Evolutionary conservation across 2,888 invertebrate species (phyloP).

Genomic region (Tipula vernalis): DNA sequence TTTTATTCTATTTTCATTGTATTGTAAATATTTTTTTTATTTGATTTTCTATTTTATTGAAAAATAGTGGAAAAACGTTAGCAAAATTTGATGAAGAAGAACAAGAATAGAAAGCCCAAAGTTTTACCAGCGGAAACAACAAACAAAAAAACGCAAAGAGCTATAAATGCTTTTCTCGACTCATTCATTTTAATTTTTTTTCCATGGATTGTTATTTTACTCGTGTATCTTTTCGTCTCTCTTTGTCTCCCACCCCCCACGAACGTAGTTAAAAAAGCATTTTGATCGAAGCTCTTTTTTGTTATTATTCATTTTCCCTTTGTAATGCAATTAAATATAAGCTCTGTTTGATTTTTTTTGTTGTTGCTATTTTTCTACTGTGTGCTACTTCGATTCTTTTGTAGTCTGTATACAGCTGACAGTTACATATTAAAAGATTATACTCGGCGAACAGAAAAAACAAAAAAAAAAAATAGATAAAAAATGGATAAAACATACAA

Average conservation of each 20-base stretch:
- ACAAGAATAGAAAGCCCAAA: background rate
- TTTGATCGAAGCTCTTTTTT: background rate
- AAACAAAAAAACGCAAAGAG: background rate
- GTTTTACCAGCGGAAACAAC: background rate
- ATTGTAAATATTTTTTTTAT: background rate
- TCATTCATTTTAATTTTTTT: background rate
- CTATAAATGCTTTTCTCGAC: background rate
- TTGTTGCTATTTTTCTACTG: background rate
- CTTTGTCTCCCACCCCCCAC: background rate
- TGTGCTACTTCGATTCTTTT: background rate
- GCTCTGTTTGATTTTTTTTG: background rate
- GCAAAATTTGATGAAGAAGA: background rate
- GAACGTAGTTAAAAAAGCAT: background rate
- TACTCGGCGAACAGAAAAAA: background rate
- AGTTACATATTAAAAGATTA: background rate
- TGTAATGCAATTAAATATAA: background rate
- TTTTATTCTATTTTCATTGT: background rate
- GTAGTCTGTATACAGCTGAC: background rate
- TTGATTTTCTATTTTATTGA: background rate
- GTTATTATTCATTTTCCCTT: background rate
- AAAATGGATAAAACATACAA: background rate
- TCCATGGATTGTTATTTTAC: background rate
- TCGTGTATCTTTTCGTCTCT: background rate
- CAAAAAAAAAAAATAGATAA: no score
- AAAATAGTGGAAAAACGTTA: background rate